A percentile compares a stretch with the other conserved stretches of the same genome.
Conservation (phyloP, 2,888 invertebrate genomes). For the Pycnomerus fuliginosus region DNA sequence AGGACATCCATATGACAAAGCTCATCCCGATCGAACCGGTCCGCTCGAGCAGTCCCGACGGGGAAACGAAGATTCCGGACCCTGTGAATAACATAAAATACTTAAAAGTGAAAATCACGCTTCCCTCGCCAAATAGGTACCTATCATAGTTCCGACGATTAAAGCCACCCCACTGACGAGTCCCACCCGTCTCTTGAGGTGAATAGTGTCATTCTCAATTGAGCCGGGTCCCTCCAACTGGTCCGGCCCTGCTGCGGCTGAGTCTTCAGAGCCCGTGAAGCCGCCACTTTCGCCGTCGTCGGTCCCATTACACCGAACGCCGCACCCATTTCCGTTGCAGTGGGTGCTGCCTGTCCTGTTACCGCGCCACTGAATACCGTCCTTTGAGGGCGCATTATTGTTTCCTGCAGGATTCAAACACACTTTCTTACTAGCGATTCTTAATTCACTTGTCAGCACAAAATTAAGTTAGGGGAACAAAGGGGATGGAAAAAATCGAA, state of each 20-base stretch:
- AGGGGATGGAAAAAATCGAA: no score
- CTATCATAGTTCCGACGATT: slow-evolving; percentile 98
- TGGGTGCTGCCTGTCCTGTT: slow-evolving; percentile 49
- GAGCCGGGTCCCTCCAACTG: slow-evolving; percentile 82
- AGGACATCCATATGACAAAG: slow-evolving; percentile 92
- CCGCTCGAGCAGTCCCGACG: slow-evolving; percentile 88
- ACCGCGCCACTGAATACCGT: slow-evolving; percentile 52
- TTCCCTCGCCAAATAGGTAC: slow-evolving; percentile 55
- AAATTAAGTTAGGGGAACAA: no score
- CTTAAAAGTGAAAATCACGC: background rate
- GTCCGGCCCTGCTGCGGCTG: slow-evolving; percentile 62
- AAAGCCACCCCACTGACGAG: slow-evolving; percentile 98
- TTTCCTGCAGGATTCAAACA: slow-evolving; percentile 52
- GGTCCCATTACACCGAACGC: slow-evolving; percentile 46
- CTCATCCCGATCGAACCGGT: slow-evolving; percentile 93
- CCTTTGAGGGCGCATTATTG: slow-evolving; percentile 53
- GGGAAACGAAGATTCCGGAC: slow-evolving; percentile 98
- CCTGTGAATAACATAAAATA: slow-evolving; percentile 57
- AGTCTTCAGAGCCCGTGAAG: slow-evolving; percentile 51
- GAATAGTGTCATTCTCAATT: slow-evolving; percentile 95
- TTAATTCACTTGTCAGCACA: no score
- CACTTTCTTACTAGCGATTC: no score
- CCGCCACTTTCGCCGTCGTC: slow-evolving; percentile 56
- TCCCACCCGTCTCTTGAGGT: slow-evolving; percentile 99
- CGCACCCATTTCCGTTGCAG: slow-evolving; percentile 32